Evolutionary conservation across 2,888 invertebrate genomes (phyloP).

Genomic region (Psococerastis gibbosa): DNA sequence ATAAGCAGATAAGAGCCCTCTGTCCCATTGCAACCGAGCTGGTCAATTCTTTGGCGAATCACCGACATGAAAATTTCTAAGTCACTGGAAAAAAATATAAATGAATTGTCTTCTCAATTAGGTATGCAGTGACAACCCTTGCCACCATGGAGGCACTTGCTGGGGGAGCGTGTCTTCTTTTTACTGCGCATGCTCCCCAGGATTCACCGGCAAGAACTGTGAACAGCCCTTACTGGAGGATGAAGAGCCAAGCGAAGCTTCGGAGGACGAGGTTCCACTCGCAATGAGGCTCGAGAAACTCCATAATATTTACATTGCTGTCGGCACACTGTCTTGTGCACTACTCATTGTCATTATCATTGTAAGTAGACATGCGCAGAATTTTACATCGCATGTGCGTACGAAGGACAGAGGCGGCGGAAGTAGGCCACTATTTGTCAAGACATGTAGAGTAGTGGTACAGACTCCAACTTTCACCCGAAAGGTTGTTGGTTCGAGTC

Average conservation of each 20-base stretch:
- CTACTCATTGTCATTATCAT: conserved; percentile 54
- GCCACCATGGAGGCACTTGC: conserved; percentile 57
- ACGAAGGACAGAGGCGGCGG: no score
- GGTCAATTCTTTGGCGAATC: no score
- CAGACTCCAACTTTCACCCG: no score
- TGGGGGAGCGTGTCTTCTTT: conserved; percentile 57
- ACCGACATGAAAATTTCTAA: no score
- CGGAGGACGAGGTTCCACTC: conserved; percentile 25
- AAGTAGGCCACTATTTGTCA: no score
- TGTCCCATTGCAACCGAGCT: no score
- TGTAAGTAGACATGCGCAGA: conserved; percentile 32
- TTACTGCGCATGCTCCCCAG: conserved; percentile 61
- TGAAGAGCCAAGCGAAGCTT: conserved; percentile 20
- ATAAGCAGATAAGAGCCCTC: no score
- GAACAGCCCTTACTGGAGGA: conserved; percentile 25
- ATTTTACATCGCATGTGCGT: not conserved
- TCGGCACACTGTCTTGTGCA: conserved; percentile 54
- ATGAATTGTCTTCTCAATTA: no score
- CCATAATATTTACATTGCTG: conserved; percentile 62
- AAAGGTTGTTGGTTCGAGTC: no score
- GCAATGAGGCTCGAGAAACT: conserved; percentile 40
- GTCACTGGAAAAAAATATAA: no score
- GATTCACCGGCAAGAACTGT: conserved; percentile 61
- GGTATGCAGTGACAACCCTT: conserved; percentile 54
- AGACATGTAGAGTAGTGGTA: no score